Conservation (phyloP, 2,113 vertebrate genomes). For the Macaca nemestrina region DNA sequence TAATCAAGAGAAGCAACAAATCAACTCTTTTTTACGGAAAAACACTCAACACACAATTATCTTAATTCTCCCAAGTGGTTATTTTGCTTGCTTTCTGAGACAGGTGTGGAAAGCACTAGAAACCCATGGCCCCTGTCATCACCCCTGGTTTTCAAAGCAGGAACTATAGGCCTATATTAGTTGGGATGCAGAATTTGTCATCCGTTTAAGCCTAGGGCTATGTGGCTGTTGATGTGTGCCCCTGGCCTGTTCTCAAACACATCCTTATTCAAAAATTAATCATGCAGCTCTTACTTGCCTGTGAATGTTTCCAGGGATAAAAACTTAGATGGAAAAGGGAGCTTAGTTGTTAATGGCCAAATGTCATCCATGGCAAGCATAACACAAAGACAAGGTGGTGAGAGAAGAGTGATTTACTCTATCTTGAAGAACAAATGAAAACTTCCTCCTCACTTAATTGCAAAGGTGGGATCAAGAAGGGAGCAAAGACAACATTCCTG, state of each 20-base stretch:
- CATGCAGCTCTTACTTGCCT: conserved; percentile 50
- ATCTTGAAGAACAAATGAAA: conserved; percentile 74
- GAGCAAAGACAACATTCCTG: conserved; percentile 68
- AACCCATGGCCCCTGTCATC: conserved; percentile 38
- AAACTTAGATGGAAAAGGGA: conserved; percentile 50
- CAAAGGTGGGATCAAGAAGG: conserved; percentile 39
- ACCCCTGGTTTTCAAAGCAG: conserved; percentile 15
- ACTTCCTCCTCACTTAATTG: conserved; percentile 57
- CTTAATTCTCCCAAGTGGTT: conserved; percentile 54
- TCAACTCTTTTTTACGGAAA: conserved; percentile 56
- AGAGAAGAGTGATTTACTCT: conserved; percentile 65
- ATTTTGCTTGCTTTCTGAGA: conserved; percentile 58
- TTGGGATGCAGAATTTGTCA: background rate
- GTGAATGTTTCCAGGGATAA: conserved; percentile 68
- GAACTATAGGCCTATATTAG: background rate
- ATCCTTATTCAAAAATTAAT: conserved; percentile 75
- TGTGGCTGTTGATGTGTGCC: background rate
- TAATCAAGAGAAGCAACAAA: conserved; percentile 60
- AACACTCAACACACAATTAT: conserved; percentile 58
- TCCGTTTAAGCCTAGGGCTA: conserved; percentile 45
- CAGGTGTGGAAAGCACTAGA: conserved; percentile 55
- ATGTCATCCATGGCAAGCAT: conserved; percentile 63
- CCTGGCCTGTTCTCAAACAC: conserved; percentile 52
- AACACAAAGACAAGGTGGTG: conserved; percentile 58
- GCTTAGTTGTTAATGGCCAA: conserved; percentile 59